Base-by-base conservation (phyloP, 2,797 vertebrate species). In the Holocentrus rufus region DNA sequence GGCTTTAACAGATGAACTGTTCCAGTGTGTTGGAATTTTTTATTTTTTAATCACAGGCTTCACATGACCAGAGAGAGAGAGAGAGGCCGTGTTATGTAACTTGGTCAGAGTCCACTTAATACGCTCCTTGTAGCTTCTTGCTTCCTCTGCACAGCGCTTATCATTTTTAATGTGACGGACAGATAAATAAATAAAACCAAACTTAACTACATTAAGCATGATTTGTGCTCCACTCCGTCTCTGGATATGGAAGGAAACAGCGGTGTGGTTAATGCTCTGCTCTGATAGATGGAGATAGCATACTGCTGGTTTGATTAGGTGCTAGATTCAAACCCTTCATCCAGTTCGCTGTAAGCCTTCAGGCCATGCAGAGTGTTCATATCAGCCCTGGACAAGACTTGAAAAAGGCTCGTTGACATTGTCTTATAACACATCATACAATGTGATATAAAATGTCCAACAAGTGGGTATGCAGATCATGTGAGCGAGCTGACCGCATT, bases 1-100 rank as follows among this genome's bases (percentile, higher is more conserved):
- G 22, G 44, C 61, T 88, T 81, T 83, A 76, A 61, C 82, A 89
- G 85, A 81, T 87, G 7, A 75, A 72, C 20, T 15, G 50, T 44
- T 22, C 64, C 27, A 31, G 54, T 65, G 23, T 30, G 7, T 18
- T 52, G 22, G 54, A 61, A 49, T 67, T n/a, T 27, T 30, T 18
- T 66, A 74, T 9, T 53, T 55, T 27, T 27, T 7, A 23, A 30
- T 55, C 66, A 57, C 36, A 74, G 60, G n/a, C 47, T 55, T 63
- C 71, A 77, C 34, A 22, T 68, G 44, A 50, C n/a, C 57, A 20
- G 0, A 39, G 39, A 13, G 9, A 20, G 0, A 39, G 39, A 13
- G 9, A 49, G 65, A 49, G 65, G 36, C 20, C 11, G 49, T 22
- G 13, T 2, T 0, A 50, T 7, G n/a, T 50, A 49, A 1, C 4